phyloP scores from a whole-genome alignment of 2,113 vertebrate species.

The Lycocorax pyrrhopterus region DNA sequence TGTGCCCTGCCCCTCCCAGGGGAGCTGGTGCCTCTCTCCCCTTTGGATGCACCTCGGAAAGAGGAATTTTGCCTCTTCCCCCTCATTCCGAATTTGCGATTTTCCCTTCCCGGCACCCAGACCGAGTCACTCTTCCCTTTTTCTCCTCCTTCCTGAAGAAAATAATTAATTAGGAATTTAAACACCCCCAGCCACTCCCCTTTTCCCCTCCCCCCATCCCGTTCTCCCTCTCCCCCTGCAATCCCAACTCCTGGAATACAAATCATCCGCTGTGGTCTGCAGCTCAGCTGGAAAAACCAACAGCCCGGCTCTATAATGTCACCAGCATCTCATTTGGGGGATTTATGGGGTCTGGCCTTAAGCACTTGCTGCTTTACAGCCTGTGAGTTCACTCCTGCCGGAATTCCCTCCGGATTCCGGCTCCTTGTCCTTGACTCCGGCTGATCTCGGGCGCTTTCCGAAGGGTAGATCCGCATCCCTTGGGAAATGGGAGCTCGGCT shows the following conservation, averaged over 20 bases:
- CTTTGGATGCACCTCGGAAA: background rate
- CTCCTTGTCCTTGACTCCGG: background rate
- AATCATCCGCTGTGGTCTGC: slow-evolving; percentile 43
- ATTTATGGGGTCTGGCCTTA: slow-evolving; percentile 52
- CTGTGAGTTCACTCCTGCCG: background rate
- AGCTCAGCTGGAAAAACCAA: slow-evolving; percentile 61
- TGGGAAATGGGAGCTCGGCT: background rate
- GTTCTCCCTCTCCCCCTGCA: background rate
- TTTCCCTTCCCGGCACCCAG: background rate
- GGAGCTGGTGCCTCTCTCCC: background rate
- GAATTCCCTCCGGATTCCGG: background rate
- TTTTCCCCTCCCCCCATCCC: background rate
- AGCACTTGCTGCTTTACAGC: slow-evolving; percentile 35
- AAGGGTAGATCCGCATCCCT: background rate
- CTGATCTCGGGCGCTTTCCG: background rate
- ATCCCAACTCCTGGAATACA: background rate
- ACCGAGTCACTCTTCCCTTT: background rate
- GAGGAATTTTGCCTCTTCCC: background rate
- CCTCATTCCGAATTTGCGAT: background rate
- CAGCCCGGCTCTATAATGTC: slow-evolving; percentile 43
- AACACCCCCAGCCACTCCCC: background rate
- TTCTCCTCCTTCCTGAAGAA: background rate
- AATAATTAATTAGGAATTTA: background rate
- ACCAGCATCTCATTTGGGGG: slow-evolving; percentile 43
- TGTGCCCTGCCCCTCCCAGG: background rate